These are phyloP conservation scores for Bombus terrestris DNA, from an alignment of 1,140 invertebrate species.

Conservation along the genomic window DNA sequence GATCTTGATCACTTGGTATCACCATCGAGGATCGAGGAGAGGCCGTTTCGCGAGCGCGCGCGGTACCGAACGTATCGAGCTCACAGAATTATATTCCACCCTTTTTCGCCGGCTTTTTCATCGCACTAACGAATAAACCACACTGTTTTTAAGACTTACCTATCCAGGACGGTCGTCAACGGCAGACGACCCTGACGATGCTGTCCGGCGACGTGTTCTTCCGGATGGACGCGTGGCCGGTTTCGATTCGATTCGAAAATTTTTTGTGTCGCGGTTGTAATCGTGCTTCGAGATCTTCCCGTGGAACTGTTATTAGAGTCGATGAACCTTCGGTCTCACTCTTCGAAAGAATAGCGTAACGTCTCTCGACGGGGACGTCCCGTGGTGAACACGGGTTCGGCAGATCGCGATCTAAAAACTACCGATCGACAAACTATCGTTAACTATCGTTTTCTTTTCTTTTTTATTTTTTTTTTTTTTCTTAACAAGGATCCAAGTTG, in stretches of 20 bases:
- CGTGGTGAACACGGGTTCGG: too few species aligned
- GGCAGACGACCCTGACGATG: conserved; percentile 53
- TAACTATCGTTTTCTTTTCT: neutral
- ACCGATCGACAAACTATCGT: neutral
- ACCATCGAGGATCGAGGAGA: conserved; percentile 35
- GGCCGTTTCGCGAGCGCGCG: neutral
- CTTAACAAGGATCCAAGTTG: neutral
- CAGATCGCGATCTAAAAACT: neutral
- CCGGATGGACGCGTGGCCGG: conserved; percentile 21
- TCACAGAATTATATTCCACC: conserved; percentile 34
- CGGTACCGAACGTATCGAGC: neutral
- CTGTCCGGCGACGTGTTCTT: conserved; percentile 57
- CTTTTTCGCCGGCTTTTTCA: neutral
- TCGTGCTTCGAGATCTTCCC: neutral
- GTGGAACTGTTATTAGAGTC: neutral
- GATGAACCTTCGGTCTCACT: conserved; percentile 11
- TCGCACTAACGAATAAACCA: conserved; percentile 30
- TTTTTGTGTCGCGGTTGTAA: neutral
- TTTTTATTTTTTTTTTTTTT: neutral
- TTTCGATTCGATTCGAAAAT: conserved; percentile 16
- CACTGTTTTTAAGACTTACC: conserved; percentile 59
- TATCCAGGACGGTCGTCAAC: conserved; percentile 65
- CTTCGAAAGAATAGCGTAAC: neutral
- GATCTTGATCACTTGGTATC: conserved; percentile 69
- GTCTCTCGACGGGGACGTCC: neutral